A percentile compares a stretch with the other conserved stretches of the same genome.
phyloP scores from a whole-genome alignment of 2,888 invertebrate genomes.

The Cryptocephalus moraei region DNA sequence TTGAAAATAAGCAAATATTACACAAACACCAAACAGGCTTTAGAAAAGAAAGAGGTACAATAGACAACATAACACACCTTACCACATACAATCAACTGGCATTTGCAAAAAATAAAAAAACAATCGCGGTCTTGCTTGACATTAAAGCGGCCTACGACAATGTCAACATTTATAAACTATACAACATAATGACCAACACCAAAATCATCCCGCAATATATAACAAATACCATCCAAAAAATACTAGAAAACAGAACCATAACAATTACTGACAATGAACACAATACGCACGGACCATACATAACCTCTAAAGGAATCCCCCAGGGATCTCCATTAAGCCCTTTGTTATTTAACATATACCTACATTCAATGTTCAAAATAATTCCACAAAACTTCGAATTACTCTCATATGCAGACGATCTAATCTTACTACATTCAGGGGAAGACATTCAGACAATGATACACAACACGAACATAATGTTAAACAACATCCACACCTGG shows the following conservation, averaged over 20 bases:
- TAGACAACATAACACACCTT: not conserved
- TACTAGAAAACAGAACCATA: not conserved
- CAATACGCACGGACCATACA: constrained; percentile 1
- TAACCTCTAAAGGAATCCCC: not conserved
- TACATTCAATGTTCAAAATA: not conserved
- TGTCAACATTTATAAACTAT: constrained; percentile 1
- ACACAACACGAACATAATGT: not conserved
- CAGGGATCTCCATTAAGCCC: too few relatives aligned
- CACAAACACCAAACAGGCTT: not conserved
- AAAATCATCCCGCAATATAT: not conserved
- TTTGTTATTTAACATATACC: constrained; percentile 5
- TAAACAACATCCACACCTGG: constrained; percentile 3
- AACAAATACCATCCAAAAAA: not conserved
- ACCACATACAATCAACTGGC: not conserved
- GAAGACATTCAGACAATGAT: not conserved
- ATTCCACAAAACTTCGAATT: constrained; percentile 1
- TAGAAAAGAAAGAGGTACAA: constrained; percentile 2
- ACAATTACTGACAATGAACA: not conserved
- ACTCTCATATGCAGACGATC: constrained; percentile 4
- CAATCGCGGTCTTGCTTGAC: not conserved
- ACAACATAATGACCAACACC: constrained; percentile 1
- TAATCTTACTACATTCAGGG: not conserved
- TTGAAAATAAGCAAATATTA: not conserved
- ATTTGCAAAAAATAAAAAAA: not conserved
- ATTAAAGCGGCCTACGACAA: too few relatives aligned